phyloP scores from a whole-genome alignment of 2,113 vertebrate species.

The Pyxicephalus adspersus region DNA sequence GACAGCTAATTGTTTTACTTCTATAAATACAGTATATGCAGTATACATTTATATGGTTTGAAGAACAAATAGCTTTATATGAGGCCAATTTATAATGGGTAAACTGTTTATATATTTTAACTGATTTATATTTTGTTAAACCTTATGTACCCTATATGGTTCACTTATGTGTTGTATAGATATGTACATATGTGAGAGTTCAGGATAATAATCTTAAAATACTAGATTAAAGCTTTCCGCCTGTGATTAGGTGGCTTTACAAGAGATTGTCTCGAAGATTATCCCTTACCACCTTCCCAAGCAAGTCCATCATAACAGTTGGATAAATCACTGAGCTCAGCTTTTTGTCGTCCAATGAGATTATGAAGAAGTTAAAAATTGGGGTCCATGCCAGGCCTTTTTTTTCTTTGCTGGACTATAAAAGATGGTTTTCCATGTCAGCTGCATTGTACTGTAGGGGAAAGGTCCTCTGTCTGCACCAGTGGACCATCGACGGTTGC shows the following conservation, averaged over 20 bases:
- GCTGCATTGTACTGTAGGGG: conserved; percentile 19
- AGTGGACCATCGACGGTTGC: neutral
- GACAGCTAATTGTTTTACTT: too few species aligned
- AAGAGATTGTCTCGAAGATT: conserved; percentile 56
- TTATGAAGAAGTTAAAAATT: conserved; percentile 52
- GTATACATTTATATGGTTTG: too few species aligned
- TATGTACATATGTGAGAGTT: conserved; percentile 12
- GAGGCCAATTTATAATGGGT: neutral
- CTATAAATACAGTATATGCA: too few species aligned
- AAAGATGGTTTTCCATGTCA: conserved; percentile 15
- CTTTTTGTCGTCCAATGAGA: conserved; percentile 55
- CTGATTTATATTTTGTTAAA: neutral
- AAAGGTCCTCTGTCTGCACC: neutral
- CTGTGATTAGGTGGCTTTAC: conserved; percentile 50
- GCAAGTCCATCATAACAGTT: conserved; percentile 15
- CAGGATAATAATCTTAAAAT: conserved; percentile 24
- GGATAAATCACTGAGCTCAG: conserved; percentile 59
- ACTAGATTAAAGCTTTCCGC: conserved; percentile 41
- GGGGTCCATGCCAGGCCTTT: conserved; percentile 29
- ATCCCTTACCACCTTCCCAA: conserved; percentile 55
- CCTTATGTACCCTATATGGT: neutral
- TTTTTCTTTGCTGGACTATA: conserved; percentile 31
- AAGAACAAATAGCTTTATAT: neutral
- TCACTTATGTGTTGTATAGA: neutral
- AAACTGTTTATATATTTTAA: neutral